phyloP scores from a whole-genome alignment of 2,797 vertebrate species.

The Nyctalus aviator region DNA sequence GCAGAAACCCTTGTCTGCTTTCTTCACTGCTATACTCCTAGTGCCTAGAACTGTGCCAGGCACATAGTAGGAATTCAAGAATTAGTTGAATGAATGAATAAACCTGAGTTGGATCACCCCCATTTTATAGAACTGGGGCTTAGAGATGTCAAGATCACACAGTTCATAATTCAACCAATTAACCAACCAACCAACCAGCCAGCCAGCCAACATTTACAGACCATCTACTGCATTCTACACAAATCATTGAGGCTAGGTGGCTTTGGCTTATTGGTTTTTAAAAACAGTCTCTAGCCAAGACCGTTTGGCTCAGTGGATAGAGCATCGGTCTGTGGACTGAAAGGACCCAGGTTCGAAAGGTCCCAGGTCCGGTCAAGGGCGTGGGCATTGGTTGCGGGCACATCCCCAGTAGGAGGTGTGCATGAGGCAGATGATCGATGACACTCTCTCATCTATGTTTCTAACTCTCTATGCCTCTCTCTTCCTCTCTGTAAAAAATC shows the following conservation, averaged over 20 bases:
- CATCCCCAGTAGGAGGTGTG: no score
- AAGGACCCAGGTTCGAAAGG: no score
- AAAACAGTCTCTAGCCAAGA: background rate
- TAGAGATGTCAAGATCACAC: background rate
- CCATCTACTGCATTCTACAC: background rate
- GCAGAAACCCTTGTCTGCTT: background rate
- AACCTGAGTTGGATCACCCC: background rate
- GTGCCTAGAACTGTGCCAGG: background rate
- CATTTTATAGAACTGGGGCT: slow-evolving; percentile 18
- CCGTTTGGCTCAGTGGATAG: no score
- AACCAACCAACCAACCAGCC: background rate
- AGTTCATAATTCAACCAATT: slow-evolving; percentile 6
- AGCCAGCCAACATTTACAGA: background rate
- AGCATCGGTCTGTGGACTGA: no score
- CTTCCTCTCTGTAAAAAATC: no score
- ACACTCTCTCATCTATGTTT: no score
- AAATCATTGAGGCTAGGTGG: background rate
- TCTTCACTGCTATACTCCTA: background rate
- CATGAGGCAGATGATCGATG: no score
- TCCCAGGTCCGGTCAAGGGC: no score
- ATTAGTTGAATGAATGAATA: slow-evolving; percentile 45
- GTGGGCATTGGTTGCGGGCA: no score
- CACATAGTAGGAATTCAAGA: background rate
- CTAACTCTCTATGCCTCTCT: no score
- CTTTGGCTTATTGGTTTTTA: background rate